These are phyloP conservation scores for Drosophila insularis DNA, from an alignment of 1,140 invertebrate species.

Conservation along the genomic window DNA sequence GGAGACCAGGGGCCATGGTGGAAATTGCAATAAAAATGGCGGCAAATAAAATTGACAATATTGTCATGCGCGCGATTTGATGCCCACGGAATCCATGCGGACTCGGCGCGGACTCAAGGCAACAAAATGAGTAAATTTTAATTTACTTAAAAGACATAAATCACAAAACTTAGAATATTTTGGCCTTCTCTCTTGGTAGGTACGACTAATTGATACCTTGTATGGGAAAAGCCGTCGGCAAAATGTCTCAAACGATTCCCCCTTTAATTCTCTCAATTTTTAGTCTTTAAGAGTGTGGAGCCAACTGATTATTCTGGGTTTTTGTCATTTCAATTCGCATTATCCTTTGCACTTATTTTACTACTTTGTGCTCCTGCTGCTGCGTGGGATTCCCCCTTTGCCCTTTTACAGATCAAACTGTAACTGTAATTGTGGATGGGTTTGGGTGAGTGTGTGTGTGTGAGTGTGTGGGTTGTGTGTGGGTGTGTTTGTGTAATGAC, in stretches of 20 bases:
- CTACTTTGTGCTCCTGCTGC: slow-evolving; percentile 63
- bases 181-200: too few species aligned
- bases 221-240: slow-evolving; percentile 34
- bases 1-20: slow-evolving; percentile 16
- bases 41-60: slow-evolving; percentile 79
- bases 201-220: slow-evolving; percentile 1
- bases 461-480: slow-evolving; percentile 21
- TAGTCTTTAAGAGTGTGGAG: slow-evolving; percentile 51
- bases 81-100: slow-evolving; percentile 8
- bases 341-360: slow-evolving; percentile 82
- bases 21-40: slow-evolving; percentile 74
- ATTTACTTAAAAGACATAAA: slow-evolving; percentile 79
- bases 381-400: slow-evolving; percentile 32
- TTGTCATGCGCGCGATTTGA: slow-evolving; percentile 70
- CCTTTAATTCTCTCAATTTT: background rate
- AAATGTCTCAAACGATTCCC: slow-evolving; percentile 4
- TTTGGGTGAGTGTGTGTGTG: slow-evolving; percentile 22
- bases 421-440: slow-evolving; percentile 42
- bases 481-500: slow-evolving; percentile 23
- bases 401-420: slow-evolving; percentile 17
- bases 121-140: slow-evolving; percentile 75
- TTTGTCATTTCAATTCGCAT: slow-evolving; percentile 82
- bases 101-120: slow-evolving; percentile 13
- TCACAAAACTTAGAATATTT: slow-evolving; percentile 37
- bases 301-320: slow-evolving; percentile 81